Evolutionary conservation across 2,113 vertebrate genomes (phyloP).

Genomic region (Narcine bancroftii): DNA sequence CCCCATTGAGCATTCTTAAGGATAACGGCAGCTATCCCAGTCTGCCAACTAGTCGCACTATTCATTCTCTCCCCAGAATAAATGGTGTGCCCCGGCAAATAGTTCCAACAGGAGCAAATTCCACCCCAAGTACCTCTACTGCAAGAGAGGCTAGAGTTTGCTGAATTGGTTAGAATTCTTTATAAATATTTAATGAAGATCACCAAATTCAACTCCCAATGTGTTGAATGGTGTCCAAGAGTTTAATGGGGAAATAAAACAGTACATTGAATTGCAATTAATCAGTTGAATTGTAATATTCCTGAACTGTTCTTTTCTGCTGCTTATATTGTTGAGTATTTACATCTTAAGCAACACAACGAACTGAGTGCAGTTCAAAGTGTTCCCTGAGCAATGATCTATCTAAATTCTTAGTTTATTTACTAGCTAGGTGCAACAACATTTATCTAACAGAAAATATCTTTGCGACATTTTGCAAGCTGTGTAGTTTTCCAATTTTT

Average conservation of each 20-base stretch:
- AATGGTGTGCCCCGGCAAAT: not conserved
- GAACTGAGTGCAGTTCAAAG: not conserved
- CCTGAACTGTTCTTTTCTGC: not conserved
- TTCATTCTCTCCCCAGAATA: not conserved
- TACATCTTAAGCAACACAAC: not conserved
- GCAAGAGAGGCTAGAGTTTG: not conserved
- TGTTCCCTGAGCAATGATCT: not conserved
- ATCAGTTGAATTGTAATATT: not conserved
- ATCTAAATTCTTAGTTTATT: not conserved
- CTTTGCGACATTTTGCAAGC: not conserved
- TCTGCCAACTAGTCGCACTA: not conserved
- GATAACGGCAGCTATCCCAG: not conserved
- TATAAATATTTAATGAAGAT: not conserved
- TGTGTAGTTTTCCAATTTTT: not conserved
- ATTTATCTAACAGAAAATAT: not conserved
- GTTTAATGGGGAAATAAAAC: not conserved
- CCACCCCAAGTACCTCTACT: not conserved
- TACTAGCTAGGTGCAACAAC: not conserved
- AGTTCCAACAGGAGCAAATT: not conserved
- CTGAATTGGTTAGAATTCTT: not conserved
- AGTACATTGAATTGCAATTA: not conserved
- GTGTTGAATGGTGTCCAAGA: not conserved
- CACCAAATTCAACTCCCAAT: not conserved
- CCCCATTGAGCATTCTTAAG: not conserved
- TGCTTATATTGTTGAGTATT: not conserved